These are phyloP conservation scores for Rattus rattus DNA, from an alignment of 2,113 vertebrate genomes.

Conservation along the genomic window DNA sequence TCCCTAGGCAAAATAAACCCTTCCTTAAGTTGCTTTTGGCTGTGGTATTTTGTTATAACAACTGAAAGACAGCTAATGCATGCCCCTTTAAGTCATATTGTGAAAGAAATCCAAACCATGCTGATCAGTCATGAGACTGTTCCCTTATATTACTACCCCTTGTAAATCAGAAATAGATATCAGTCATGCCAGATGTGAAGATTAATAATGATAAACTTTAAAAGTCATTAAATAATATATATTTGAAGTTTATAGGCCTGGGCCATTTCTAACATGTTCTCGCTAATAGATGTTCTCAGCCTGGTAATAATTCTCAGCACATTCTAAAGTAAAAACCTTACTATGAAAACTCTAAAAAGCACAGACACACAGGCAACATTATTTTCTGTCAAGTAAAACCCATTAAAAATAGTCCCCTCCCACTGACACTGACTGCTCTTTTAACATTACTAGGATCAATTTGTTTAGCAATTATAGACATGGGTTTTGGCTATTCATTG, in stretches of 20 bases:
- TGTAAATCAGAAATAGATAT: not conserved
- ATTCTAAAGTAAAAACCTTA: not conserved
- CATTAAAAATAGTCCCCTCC: not conserved
- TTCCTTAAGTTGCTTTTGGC: not conserved
- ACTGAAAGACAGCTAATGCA: not conserved
- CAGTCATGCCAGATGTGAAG: not conserved
- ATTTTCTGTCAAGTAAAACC: not conserved
- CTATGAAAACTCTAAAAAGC: slow-evolving; percentile 21
- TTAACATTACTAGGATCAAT: slow-evolving; percentile 25
- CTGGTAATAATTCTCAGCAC: not conserved
- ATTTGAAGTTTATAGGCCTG: not conserved
- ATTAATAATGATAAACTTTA: not conserved
- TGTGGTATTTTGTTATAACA: not conserved
- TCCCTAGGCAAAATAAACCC: not conserved
- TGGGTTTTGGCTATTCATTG: not conserved
- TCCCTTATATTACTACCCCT: not conserved
- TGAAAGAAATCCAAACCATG: slow-evolving; percentile 2
- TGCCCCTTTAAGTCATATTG: not conserved
- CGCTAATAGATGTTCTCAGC: not conserved
- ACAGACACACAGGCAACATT: not conserved
- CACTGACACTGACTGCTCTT: not conserved
- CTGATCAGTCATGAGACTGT: not conserved
- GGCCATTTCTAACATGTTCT: not conserved
- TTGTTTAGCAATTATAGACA: not conserved
- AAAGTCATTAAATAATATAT: not conserved